These are phyloP conservation scores for Cerastis leucographa DNA, from an alignment of 2,888 invertebrate genomes.

Conservation along the genomic window DNA sequence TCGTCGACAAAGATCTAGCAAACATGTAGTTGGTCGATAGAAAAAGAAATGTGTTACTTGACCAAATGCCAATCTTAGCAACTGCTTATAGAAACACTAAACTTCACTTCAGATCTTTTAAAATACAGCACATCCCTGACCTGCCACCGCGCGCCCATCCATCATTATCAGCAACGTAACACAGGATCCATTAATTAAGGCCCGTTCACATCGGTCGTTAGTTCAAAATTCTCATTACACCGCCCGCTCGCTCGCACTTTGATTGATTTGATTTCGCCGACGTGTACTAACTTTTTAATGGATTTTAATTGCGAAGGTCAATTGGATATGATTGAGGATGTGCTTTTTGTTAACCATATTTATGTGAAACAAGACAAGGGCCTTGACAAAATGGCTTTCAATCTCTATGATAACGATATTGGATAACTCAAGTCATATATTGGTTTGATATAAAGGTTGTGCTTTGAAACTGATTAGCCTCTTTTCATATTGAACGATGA, in stretches of 20 bases:
- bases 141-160: constrained; percentile 30
- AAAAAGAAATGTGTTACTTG: neutral
- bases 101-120: neutral
- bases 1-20: neutral
- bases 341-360: neutral
- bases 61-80: neutral
- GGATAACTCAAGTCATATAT: neutral
- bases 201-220: constrained; percentile 59
- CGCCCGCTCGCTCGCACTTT: constrained; percentile 44
- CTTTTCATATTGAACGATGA: neutral
- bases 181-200: constrained; percentile 61
- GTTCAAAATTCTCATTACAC: constrained; percentile 60
- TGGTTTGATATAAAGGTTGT: neutral
- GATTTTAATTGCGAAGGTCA: constrained; percentile 50
- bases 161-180: constrained; percentile 53
- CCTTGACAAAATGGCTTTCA: neutral
- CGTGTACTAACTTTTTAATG: constrained; percentile 56
- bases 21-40: neutral
- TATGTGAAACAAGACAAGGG: neutral
- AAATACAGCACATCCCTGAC: constrained; percentile 6
- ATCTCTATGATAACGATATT: neutral
- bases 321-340: constrained; percentile 31
- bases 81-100: neutral
- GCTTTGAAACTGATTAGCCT: neutral
- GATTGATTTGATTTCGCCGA: constrained; percentile 59